Evolutionary conservation across 2,113 vertebrate species (phyloP).

Genomic region (Tetrax tetrax): DNA sequence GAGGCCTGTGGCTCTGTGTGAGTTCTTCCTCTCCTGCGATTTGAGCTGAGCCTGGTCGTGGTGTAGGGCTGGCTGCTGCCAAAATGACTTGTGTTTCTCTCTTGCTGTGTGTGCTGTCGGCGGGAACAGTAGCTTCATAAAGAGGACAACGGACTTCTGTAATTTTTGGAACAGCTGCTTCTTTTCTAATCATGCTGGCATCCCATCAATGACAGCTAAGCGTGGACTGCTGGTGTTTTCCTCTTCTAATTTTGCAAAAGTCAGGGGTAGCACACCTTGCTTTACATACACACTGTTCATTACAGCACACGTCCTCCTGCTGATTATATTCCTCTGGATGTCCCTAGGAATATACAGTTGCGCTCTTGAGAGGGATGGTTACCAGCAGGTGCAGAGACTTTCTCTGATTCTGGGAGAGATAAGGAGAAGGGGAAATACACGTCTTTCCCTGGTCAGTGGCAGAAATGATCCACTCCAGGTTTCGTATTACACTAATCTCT

Average conservation of each 20-base stretch:
- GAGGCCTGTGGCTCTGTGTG: not conserved
- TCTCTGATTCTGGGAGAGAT: not conserved
- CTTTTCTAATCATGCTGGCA: not conserved
- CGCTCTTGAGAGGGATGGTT: not conserved
- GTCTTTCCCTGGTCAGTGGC: not conserved
- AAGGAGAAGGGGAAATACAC: not conserved
- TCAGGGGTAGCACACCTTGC: not conserved
- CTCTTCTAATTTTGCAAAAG: not conserved
- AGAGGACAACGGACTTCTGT: not conserved
- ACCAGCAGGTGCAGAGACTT: not conserved
- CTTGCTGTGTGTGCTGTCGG: rapidly evolving
- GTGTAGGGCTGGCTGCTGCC: not conserved
- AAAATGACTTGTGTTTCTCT: not conserved
- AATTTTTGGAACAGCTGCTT: not conserved
- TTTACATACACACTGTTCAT: rapidly evolving
- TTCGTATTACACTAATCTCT: not conserved
- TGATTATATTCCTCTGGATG: not conserved
- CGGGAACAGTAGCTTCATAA: not conserved
- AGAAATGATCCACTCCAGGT: not conserved
- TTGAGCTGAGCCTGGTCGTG: not conserved
- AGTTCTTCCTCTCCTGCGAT: not conserved
- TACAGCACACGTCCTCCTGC: rapidly evolving
- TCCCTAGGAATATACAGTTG: not conserved
- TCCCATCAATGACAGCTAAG: not conserved
- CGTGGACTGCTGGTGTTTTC: not conserved